Conservation (phyloP, 2,797 vertebrate genomes). For the Cottoperca gobio region DNA sequence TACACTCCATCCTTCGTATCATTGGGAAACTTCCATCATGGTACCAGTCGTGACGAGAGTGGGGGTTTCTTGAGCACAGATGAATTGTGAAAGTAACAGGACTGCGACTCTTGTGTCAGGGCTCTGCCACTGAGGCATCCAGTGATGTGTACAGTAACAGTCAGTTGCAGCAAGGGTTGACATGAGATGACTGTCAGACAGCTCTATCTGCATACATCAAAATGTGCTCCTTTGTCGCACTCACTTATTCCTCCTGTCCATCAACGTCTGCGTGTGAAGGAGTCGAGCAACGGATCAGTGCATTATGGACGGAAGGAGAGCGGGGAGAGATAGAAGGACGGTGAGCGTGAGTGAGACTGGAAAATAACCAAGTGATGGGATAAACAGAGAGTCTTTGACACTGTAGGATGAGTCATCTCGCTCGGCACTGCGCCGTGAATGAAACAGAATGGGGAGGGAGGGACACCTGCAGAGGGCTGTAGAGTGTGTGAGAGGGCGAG, state of each 20-base stretch:
- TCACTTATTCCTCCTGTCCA: conserved; percentile 64
- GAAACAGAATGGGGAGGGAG: conserved; percentile 61
- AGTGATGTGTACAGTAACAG: conserved; percentile 44
- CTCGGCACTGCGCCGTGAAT: conserved; percentile 70
- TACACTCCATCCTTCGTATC: background rate
- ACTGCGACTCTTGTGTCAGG: background rate
- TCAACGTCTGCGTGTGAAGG: conserved; percentile 49
- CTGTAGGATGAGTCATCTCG: conserved; percentile 79
- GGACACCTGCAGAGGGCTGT: conserved; percentile 59
- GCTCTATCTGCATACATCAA: conserved; percentile 59
- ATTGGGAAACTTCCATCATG: background rate
- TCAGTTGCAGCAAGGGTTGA: conserved; percentile 34
- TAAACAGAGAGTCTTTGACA: conserved; percentile 63
- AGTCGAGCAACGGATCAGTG: conserved; percentile 50
- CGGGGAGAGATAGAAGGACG: conserved; percentile 25
- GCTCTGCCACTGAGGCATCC: conserved; percentile 1
- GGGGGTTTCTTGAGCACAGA: background rate
- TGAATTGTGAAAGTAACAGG: background rate
- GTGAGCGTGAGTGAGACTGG: conserved; percentile 15
- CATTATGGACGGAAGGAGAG: conserved; percentile 16
- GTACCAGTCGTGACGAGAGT: background rate
- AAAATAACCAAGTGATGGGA: conserved; percentile 18
- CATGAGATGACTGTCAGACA: conserved; percentile 60
- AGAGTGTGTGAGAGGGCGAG: conserved; percentile 15
- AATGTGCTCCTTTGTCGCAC: conserved; percentile 64